Evolutionary conservation across 2,888 invertebrate species (phyloP), one percentile per base, ranked within the genome.

Genomic region (Exocentrus adspersus): DNA sequence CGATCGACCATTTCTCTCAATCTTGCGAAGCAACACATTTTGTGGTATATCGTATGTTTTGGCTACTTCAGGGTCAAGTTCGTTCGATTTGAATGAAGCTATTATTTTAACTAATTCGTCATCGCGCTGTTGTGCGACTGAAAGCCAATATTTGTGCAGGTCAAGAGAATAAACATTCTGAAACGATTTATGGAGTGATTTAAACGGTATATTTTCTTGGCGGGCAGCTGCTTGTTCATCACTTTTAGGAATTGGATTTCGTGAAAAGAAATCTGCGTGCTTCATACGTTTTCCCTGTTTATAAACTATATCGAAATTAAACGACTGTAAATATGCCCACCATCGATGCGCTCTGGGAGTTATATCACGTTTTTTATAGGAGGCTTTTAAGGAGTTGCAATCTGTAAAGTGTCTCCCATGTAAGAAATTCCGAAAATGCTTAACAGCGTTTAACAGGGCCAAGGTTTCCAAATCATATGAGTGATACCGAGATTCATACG

Each of bases 261-360:
- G 2, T 2, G 42, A 42, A 12, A 42, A 42, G 14, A 42, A 42
- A 42, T 50, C 28, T 59, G 28, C 64, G 12, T 66, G 65, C 37
- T 52, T 46, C 53, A 62, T 60, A 28, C 43, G 50, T 42, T 28
- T 57, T 10, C 67, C 65, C 17, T 53, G 21, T 9, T 60, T 48
- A 37, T 65, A 65, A 32, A 12, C 2, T 42, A 42, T 12, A 7
- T 42, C 17, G 14, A 42, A 42, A 7, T 42, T 12, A 42, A 42
- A 42, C 2, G 42, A 12, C 17, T 42, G 14, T 42, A 42, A 12
- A 42, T 42, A 42, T 12, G 42, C 42, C 42, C 42, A 42, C 14
- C 42, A 42, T 7, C 42, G 4, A 7, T 42, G 42, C 14, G 42
- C 42, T 16, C 14, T 12, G 3, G 42, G 42, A 16, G 42, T 12